Base-by-base conservation (phyloP, 2,888 invertebrate species). In the Stramonita haemastoma region DNA sequence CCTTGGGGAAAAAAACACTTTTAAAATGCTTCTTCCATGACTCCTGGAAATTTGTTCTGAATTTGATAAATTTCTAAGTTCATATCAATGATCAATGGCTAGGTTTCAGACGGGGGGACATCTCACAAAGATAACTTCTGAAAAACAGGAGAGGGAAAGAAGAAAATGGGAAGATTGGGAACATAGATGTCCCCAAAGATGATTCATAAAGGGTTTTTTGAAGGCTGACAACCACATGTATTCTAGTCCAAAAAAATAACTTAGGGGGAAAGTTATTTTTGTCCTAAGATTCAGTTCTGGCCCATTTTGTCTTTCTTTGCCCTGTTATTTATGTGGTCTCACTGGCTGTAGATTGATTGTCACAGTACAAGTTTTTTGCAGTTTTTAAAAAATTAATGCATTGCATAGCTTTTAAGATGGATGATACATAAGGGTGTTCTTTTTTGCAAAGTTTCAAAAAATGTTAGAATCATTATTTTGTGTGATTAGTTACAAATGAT, bases 71-170 rank as follows among this genome's bases (percentile, higher is more conserved):
- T 32, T 79, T 1, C 29, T 79, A 17, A 19, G 11, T 73, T 73
- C 73, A n/a, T n/a, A n/a, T n/a, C n/a, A n/a, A 13, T 73, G 6
- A 46, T 46, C 46, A 46, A 46, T 5, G 2, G 46, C 8, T 36
- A 26, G 15, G 85, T 93, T 94, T 79, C 94, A 95, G 94, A 99
- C 95, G 99, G 99, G 0, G 99, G 99, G 99, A 99, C 96, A 97
- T 98, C 2, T 98, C 98, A 0, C 97, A 93, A 97, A 97, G 95
- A 98, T 97, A 99, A 96, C 96, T 99, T 66, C 96, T 99, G 34
- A 97, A 97, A 91, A 98, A 94, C 99, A 99, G 96, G 97, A 0
- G 98, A 98, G 94, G 99, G 99, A 15, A 99, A 99, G 96, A 98
- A 98, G 96, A 97, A 97, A 96, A 98, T 99, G 98, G 98, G 94